Base-by-base conservation (phyloP, 2,888 invertebrate species). In the Drosophila quasianomalipes region DNA sequence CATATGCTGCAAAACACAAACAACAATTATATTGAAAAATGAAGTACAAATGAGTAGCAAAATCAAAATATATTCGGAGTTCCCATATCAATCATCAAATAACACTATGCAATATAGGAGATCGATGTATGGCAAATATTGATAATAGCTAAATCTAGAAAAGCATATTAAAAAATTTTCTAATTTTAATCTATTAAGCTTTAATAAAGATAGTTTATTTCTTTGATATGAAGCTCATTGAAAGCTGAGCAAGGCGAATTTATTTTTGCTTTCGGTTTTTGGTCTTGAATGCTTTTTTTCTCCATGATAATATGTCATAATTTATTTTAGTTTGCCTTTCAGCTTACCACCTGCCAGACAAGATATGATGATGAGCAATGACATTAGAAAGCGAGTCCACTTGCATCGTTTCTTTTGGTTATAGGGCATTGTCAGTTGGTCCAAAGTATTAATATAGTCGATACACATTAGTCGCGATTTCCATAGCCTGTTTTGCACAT, bases 301-400 rank as follows among this genome's bases (percentile, higher is more conserved):
- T 39, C 16, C 9, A 39, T 9, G 19, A 3, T 19, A 39, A 39
- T 19, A 19, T 41, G 19, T 41, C 41, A n/a, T 10, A 41, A 41
- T 10, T 41, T 4, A 41, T 41, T 41, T 10, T n/a, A 10, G 41
- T n/a, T 41, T 47, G 16, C 16, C 12, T 37, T 9, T 14, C 12
- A 37, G 22, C 70, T 73, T 51, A 87, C 83, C 83, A 9, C 54
- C 69, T 9, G 49, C 19, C 4, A 85, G n/a, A 16, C 37, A 51
- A n/a, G 58, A 52, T 3, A 68, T 6, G 12, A 75, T n/a, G 1
- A 71, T 3, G 2, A 49, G 10, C 5, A 59, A 16, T 14, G n/a
- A 33, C 10, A 41, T 3, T 12, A 51, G 0, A 9, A 31, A 28
- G 1, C 30, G 9, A 0, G 16, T 0, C 26, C 35, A 37, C 14